Conservation (phyloP, 2,888 invertebrate species). For the Leptura quadrifasciata region DNA sequence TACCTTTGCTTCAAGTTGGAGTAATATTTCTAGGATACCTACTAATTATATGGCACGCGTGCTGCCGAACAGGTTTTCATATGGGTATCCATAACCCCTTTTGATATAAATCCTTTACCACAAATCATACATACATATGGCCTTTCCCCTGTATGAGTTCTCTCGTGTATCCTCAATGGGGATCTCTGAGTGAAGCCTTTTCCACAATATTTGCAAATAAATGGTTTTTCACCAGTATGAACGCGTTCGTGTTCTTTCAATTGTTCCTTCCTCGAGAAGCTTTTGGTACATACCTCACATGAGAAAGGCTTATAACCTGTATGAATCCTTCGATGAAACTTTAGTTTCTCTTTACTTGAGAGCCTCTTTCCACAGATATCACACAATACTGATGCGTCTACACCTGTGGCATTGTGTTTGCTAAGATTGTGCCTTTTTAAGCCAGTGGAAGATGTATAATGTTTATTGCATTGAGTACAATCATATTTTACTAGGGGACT, state of each 20-base stretch:
- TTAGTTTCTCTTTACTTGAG: conserved; percentile 74
- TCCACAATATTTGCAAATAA: conserved; percentile 78
- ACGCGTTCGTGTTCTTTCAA: conserved; percentile 77
- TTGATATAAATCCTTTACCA: conserved; percentile 75
- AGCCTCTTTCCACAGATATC: conserved; percentile 78
- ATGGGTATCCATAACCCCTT: conserved; percentile 68
- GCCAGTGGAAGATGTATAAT: conserved; percentile 68
- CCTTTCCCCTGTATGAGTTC: conserved; percentile 78
- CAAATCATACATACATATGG: conserved; percentile 77
- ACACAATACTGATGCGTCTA: conserved; percentile 73
- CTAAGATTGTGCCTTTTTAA: conserved; percentile 68
- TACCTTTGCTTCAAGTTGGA: conserved; percentile 24
- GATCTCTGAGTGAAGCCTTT: conserved; percentile 79
- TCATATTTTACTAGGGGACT: conserved; percentile 72
- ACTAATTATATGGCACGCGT: conserved; percentile 26
- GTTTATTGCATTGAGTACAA: conserved; percentile 70
- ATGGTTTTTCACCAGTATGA: conserved; percentile 79
- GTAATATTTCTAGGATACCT: conserved; percentile 16
- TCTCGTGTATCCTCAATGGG: conserved; percentile 78
- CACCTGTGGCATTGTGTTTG: conserved; percentile 72
- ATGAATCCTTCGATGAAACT: conserved; percentile 76
- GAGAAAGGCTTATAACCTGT: conserved; percentile 75
- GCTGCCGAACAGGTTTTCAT: conserved; percentile 63
- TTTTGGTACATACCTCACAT: conserved; percentile 72
- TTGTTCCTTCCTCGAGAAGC: conserved; percentile 78